These are phyloP conservation scores for Pseudopleuronectes americanus DNA, from an alignment of 2,797 vertebrate species.

Conservation along the genomic window DNA sequence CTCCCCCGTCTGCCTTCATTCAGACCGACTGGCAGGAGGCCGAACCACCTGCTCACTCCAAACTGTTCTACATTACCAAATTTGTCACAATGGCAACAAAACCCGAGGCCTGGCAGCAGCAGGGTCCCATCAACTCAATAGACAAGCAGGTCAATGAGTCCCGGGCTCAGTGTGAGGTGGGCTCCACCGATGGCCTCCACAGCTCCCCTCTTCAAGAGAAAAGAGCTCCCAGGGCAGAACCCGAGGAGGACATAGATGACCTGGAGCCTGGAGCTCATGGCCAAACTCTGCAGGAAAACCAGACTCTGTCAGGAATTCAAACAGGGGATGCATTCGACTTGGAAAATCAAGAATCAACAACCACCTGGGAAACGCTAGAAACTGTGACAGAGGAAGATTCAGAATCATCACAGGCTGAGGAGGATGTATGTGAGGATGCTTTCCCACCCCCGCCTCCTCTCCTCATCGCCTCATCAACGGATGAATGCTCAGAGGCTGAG, in stretches of 20 bases:
- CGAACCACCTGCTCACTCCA: conserved; percentile 44
- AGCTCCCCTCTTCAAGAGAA: conserved; percentile 24
- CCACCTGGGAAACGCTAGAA: conserved; percentile 8
- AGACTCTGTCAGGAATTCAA: conserved; percentile 10
- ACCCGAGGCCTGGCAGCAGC: conserved; percentile 47
- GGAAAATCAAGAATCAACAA: conserved; percentile 16
- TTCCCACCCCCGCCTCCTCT: conserved; percentile 12
- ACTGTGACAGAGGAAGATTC: conserved; percentile 17
- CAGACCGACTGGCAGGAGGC: conserved; percentile 52
- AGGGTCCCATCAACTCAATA: conserved; percentile 37
- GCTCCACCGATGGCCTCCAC: neutral
- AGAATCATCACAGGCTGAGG: neutral
- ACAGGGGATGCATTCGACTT: conserved; percentile 11
- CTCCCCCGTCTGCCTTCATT: conserved; percentile 36
- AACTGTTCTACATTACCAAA: conserved; percentile 49
- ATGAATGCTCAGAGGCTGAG: conserved; percentile 37
- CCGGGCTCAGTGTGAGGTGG: conserved; percentile 32
- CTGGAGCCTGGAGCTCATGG: conserved; percentile 21
- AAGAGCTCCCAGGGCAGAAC: conserved; percentile 58
- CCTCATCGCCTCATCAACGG: conserved; percentile 17
- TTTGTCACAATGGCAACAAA: conserved; percentile 68
- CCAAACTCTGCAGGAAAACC: conserved; percentile 8
- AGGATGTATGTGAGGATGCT: conserved; percentile 21
- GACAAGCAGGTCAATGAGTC: conserved; percentile 49
- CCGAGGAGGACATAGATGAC: conserved; percentile 54